Conservation (phyloP, 2,888 invertebrate species). For the Troilus luridus region DNA sequence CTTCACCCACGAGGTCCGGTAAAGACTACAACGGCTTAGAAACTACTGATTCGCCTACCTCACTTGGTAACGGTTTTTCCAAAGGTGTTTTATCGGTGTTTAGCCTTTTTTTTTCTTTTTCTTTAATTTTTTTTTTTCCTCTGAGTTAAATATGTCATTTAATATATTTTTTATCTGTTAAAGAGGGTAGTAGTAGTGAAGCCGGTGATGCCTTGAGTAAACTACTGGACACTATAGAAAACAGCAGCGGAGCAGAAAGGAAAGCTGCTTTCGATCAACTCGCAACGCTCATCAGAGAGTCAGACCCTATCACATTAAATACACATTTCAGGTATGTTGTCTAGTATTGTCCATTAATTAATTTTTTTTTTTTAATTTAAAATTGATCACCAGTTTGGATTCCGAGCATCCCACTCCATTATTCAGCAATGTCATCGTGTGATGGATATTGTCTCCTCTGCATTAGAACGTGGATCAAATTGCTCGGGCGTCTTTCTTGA, state of each 20-base stretch:
- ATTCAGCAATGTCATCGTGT: no score
- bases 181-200: conserved; percentile 40
- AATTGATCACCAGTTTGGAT: no score
- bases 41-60: conserved; percentile 61
- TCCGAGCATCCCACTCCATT: no score
- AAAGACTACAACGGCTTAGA: conserved; percentile 66
- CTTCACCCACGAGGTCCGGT: conserved; percentile 61
- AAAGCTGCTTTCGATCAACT: conserved; percentile 64
- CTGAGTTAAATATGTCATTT: neutral
- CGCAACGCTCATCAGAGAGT: conserved; percentile 68
- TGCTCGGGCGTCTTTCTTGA: no score
- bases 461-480: no score
- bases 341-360: neutral
- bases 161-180: conserved; percentile 16
- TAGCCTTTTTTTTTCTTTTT: neutral
- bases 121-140: neutral
- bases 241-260: conserved; percentile 64
- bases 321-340: conserved; percentile 70
- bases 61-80: conserved; percentile 50
- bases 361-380: neutral
- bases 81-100: neutral
- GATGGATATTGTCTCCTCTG: no score
- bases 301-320: conserved; percentile 70
- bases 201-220: conserved; percentile 51
- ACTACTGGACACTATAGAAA: conserved; percentile 62